Conservation (phyloP, 2,888 invertebrate genomes). For the Ellobium chinense region DNA sequence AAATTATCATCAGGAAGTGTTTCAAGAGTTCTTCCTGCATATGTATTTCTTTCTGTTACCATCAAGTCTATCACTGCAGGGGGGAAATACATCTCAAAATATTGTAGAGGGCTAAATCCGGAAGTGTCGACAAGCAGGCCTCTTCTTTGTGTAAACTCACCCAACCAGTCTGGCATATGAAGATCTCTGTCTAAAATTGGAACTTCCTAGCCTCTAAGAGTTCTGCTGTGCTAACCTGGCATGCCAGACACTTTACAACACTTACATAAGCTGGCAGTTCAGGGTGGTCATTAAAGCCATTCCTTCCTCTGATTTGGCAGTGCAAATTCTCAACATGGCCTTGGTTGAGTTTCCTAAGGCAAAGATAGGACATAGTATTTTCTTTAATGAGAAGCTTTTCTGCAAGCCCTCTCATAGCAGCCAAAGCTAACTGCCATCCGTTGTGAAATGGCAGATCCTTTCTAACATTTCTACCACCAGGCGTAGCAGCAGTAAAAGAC, state of each 20-base stretch:
- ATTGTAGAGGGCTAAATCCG: too few species aligned
- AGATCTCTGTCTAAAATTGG: too few species aligned
- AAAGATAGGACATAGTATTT: neutral
- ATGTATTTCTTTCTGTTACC: too few species aligned
- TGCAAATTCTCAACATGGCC: neutral
- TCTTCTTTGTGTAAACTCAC: too few species aligned
- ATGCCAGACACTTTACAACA: neutral
- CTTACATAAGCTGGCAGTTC: neutral
- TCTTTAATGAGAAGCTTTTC: neutral
- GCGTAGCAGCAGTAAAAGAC: neutral
- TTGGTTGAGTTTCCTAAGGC: neutral
- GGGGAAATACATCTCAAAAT: too few species aligned
- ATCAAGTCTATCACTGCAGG: too few species aligned
- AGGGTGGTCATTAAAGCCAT: neutral
- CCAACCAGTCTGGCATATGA: too few species aligned
- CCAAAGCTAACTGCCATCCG: neutral
- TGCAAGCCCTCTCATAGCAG: neutral
- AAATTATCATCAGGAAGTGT: too few species aligned
- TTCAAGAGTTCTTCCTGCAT: too few species aligned
- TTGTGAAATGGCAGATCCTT: neutral
- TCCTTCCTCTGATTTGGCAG: neutral
- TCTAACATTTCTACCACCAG: neutral
- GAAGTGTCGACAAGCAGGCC: too few species aligned
- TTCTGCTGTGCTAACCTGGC: neutral
- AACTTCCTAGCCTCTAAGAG: conserved; percentile 30